Base-by-base conservation (phyloP, 1,140 invertebrate species). In the Archivesica marissinica region DNA sequence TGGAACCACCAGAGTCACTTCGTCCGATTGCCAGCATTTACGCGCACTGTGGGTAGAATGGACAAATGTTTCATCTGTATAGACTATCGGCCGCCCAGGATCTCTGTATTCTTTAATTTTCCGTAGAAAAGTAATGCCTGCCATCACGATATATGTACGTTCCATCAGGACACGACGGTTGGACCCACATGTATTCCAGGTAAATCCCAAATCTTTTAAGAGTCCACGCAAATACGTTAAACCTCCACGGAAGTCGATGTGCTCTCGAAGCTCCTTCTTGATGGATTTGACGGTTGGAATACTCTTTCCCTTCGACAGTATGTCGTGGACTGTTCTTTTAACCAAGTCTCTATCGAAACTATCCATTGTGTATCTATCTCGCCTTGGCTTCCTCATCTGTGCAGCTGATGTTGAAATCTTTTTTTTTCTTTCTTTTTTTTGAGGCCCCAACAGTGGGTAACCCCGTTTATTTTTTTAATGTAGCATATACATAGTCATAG, bases 1-100 rank as follows among this genome's bases (percentile, higher is more conserved):
- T 70, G 66, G 35, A 38, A 39, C 66, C 28, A 3, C 41, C n/a
- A 70, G 11, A n/a, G 2, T 39, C 9, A 70, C 66, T 9, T 38
- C 9, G 7, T 70, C 35, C 15, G 35, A 39, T n/a, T 70, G 66
- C 66, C 66, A 70, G 39, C n/a, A 44, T 44, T 39, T 70, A 3
- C 7, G 2, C 15, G 17, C 66, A 44, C 33, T 39, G 35, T 70
- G 66, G 3, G 33, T 4, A 23, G 66, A 38, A n/a, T 70, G 30
- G 2, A 70, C 30, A 61, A 61, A 61, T 39, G 66, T 70, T 25
- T 70, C 66, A 25, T 70, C 66, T 2, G 66, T 44, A 30, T 38
- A 70, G 2, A 70, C n/a, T 4, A 70, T 44, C 9, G 33, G 66
- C 6, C 66, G 66, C 2, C 66, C 66, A 30, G 23, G 2, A 61